A percentile compares a stretch with the other conserved stretches of the same genome.
phyloP scores from a whole-genome alignment of 2,888 invertebrate genomes.

The Orthosia gothica region DNA sequence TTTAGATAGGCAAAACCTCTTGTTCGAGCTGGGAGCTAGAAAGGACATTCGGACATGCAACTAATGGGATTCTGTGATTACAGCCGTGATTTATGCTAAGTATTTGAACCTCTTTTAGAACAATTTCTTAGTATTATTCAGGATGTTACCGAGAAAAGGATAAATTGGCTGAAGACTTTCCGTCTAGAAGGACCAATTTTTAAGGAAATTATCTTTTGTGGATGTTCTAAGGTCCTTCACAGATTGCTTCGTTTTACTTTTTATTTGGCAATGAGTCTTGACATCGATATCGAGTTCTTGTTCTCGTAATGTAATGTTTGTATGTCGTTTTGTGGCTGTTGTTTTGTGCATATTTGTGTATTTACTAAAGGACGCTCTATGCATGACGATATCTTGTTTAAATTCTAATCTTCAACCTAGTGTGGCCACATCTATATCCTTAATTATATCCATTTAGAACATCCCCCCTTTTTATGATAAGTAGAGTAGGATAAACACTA shows the following conservation, averaged over 20 bases:
- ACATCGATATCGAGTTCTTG: background rate
- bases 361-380: too few relatives aligned
- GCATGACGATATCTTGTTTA: too few relatives aligned
- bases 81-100: slow-evolving; percentile 73
- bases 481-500: too few relatives aligned
- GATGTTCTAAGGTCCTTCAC: background rate
- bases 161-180: slow-evolving; percentile 32
- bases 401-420: too few relatives aligned
- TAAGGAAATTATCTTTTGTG: background rate
- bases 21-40: slow-evolving; percentile 71
- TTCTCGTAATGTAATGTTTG: too few relatives aligned
- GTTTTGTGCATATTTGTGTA: too few relatives aligned
- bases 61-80: slow-evolving; percentile 80
- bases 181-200: slow-evolving; percentile 17
- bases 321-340: too few relatives aligned
- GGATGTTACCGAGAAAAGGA: slow-evolving; percentile 44
- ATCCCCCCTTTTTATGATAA: too few relatives aligned
- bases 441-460: too few relatives aligned
- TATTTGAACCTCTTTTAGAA: slow-evolving; percentile 60
- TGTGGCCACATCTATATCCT: too few relatives aligned
- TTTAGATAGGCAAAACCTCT: slow-evolving; percentile 84
- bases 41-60: slow-evolving; percentile 79
- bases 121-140: slow-evolving; percentile 59
- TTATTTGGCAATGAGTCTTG: background rate
- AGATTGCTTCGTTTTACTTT: too few relatives aligned